Evolutionary conservation across 2,113 vertebrate species (phyloP).

Genomic region (Hippopotamus amphibius): DNA sequence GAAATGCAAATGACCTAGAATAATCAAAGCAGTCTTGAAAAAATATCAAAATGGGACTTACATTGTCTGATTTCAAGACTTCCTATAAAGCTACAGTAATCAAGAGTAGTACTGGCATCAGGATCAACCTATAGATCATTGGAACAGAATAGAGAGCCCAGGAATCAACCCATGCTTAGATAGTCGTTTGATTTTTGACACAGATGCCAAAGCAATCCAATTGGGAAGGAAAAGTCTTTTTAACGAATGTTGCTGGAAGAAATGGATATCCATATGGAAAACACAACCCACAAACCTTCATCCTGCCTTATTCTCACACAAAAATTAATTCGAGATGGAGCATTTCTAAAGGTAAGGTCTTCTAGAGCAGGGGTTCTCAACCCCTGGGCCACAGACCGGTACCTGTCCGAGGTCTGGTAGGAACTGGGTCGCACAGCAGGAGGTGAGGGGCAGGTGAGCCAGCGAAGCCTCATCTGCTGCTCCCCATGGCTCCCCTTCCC

Average conservation of each 20-base stretch:
- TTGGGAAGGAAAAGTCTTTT: not conserved
- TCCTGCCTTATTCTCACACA: not conserved
- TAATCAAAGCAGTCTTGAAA: constrained; percentile 21
- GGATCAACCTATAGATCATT: not conserved
- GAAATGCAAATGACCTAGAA: constrained; percentile 43
- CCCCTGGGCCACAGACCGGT: no score
- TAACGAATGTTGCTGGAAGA: not conserved
- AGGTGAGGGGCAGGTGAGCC: no score
- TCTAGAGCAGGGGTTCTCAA: not conserved
- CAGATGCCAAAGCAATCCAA: not conserved
- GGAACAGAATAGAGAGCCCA: not conserved
- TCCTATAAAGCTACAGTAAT: constrained; percentile 19
- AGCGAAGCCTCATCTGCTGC: no score
- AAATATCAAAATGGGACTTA: not conserved
- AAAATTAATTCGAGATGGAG: not conserved
- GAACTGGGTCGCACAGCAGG: no score
- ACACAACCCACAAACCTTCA: not conserved
- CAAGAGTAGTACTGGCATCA: not conserved
- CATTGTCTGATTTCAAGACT: constrained; percentile 41
- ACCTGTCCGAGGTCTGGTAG: no score
- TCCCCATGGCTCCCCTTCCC: no score
- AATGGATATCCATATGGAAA: not conserved
- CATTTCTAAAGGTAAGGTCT: not conserved
- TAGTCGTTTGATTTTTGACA: not conserved
- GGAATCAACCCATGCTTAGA: not conserved